Base-by-base conservation (phyloP, 2,797 vertebrate genomes). In the Pipistrellus kuhlii region DNA sequence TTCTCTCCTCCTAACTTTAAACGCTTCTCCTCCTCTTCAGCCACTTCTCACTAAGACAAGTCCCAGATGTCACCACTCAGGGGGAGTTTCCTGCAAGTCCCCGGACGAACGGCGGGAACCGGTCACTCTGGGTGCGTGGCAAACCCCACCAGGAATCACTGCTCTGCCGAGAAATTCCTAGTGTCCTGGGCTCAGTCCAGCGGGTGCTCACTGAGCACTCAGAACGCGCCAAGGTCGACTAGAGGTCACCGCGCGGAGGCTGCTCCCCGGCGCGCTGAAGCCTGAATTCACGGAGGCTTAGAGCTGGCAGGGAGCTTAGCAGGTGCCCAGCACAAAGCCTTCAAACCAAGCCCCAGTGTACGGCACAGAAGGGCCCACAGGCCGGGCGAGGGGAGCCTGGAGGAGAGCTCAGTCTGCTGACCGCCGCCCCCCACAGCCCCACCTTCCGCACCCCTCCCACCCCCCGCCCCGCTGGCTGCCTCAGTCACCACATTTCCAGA, bases 201-300 rank as follows among this genome's bases (percentile, higher is more conserved):
- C 64, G 83, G 95, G 64, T 92, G 80, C 86, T 96, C 94, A 73
- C 75, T 8, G 35, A 93, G 84, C 23, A 32, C 91, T 94, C 91
- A 91, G 23, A 75, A 72, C 55, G 66, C 64, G 91, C 94, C 96
- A 97, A 96, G 96, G 95, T 95, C 84, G 94, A 90, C 38, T 91
- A 84, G 93, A 96, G 91, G 95, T 97, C 95, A 91, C 87, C 2
- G 44, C 2, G 44, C 2, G 13, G 86, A 27, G 6, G 32, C 72
- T 48, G 76, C 69, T 83, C 38, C 71, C 86, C 44, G 64, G 38
- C 48, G 85, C 87, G 57, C 57, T 59, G 57, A 85, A 88, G 18
- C 55, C 73, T 88, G 55, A 64, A 71, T 76, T 53, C 44, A 48
- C 62, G 23, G 73, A 15, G 59, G 83, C 80, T 80, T 14, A 53